A percentile compares a stretch with the other conserved stretches of the same genome.
phyloP scores from a whole-genome alignment of 1,140 invertebrate genomes.

The Laupala kohalensis region DNA sequence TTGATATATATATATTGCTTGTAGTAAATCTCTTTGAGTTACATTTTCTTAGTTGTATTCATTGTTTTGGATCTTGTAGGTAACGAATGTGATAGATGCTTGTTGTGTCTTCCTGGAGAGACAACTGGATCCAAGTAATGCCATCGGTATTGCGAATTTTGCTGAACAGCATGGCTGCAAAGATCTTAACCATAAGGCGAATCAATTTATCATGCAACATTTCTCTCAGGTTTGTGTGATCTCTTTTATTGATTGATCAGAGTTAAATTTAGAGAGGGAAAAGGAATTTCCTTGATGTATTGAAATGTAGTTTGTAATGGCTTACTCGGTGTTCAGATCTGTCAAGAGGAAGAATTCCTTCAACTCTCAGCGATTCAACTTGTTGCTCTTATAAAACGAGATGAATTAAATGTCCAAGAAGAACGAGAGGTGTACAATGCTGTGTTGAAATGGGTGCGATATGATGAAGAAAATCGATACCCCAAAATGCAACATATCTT shows the following conservation, averaged over 20 bases:
- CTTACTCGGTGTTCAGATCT: conserved; percentile 45
- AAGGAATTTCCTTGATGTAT: no score
- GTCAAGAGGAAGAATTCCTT: conserved; percentile 80
- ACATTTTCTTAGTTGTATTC: no score
- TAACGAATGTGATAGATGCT: conserved; percentile 77
- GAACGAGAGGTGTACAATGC: conserved; percentile 85
- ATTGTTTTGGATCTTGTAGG: no score
- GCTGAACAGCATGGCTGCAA: conserved; percentile 80
- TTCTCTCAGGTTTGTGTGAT: conserved; percentile 54
- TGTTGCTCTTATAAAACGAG: conserved; percentile 65
- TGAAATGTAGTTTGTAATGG: no score
- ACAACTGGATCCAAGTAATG: conserved; percentile 84
- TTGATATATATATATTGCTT: no score
- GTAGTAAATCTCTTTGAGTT: no score
- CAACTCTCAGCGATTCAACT: conserved; percentile 66
- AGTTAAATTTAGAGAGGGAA: no score
- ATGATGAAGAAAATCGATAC: conserved; percentile 69
- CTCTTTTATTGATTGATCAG: neutral
- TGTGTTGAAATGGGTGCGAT: conserved; percentile 77
- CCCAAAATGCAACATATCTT: conserved; percentile 77
- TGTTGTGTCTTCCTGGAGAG: conserved; percentile 81
- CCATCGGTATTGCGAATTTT: conserved; percentile 83
- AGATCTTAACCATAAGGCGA: conserved; percentile 69
- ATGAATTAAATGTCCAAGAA: conserved; percentile 79
- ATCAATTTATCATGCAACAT: conserved; percentile 79